phyloP scores from a whole-genome alignment of 1,140 invertebrate species.

The Ostrea edulis region DNA sequence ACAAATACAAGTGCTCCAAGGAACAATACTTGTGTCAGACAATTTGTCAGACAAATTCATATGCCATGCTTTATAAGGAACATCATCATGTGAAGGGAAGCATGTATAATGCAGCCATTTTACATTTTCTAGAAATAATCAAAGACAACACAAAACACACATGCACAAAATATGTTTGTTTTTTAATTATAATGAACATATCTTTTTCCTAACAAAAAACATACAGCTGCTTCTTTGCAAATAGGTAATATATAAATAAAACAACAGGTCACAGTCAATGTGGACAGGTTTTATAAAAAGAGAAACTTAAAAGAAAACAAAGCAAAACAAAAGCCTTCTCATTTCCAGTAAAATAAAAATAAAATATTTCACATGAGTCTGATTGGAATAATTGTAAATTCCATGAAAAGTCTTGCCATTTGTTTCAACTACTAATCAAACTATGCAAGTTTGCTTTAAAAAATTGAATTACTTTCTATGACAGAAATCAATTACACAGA shows the following conservation, averaged over 20 bases:
- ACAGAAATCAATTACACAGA: too few species aligned
- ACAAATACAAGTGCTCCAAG: too few species aligned
- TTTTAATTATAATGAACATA: constrained; percentile 31
- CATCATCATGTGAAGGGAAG: too few species aligned
- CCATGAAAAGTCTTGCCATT: not conserved
- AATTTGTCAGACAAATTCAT: too few species aligned
- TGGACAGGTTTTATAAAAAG: not conserved
- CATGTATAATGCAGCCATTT: too few species aligned
- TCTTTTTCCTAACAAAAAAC: constrained; percentile 20
- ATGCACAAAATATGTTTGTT: not conserved
- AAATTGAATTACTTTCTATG: too few species aligned
- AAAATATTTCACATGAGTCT: not conserved
- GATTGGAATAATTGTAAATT: not conserved
- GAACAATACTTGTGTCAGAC: too few species aligned
- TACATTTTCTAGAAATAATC: not conserved
- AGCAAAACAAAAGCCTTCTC: not conserved
- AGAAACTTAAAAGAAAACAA: constrained; percentile 2
- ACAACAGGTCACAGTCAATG: constrained; percentile 29
- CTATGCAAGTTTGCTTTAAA: too few species aligned
- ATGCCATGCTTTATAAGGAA: too few species aligned
- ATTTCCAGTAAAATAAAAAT: not conserved
- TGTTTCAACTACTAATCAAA: too few species aligned
- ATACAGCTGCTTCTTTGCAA: constrained; percentile 22
- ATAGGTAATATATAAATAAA: constrained; percentile 29
- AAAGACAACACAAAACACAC: not conserved